Evolutionary conservation across 2,888 invertebrate genomes (phyloP).

Genomic region (Eristalis intricaria): DNA sequence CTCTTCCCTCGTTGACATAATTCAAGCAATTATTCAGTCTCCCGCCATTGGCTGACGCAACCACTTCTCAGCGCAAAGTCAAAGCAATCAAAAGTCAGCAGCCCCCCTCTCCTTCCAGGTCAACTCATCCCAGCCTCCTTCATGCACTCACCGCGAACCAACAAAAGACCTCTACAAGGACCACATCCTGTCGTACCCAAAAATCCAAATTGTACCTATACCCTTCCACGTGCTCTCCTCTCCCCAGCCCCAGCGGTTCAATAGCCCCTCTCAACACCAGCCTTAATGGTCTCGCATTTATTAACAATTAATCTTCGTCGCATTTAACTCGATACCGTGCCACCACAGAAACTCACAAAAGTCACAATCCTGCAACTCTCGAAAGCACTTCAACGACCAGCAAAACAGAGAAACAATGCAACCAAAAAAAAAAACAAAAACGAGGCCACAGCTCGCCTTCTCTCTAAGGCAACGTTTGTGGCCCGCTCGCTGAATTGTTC

Average conservation of each 20-base stretch:
- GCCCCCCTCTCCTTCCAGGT: neutral
- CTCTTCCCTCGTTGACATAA: too few relatives aligned
- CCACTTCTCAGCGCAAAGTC: neutral
- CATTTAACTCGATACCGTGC: slow-evolving; percentile 54
- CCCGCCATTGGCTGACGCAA: neutral
- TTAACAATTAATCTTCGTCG: slow-evolving; percentile 67
- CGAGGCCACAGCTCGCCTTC: neutral
- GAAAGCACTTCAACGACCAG: slow-evolving; percentile 33
- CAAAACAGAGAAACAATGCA: neutral
- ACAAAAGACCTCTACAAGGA: neutral
- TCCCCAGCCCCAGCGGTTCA: neutral
- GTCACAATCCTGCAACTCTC: neutral
- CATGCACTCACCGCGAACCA: neutral
- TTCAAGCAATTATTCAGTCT: neutral
- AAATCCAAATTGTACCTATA: neutral
- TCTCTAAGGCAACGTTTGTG: neutral
- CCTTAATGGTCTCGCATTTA: slow-evolving; percentile 55
- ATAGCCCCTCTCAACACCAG: slow-evolving; percentile 27
- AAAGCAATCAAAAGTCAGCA: neutral
- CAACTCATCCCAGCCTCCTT: neutral
- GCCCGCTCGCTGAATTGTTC: slow-evolving; percentile 37
- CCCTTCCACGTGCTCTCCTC: neutral
- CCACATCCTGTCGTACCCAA: neutral
- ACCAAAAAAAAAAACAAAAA: neutral
- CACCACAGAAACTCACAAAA: slow-evolving; percentile 54